Percentiles rank a stretch among this genome's conserved stretches.
These are phyloP conservation scores for Oncorhynchus clarkii DNA, from an alignment of 2,113 vertebrate species.

Conservation along the genomic window DNA sequence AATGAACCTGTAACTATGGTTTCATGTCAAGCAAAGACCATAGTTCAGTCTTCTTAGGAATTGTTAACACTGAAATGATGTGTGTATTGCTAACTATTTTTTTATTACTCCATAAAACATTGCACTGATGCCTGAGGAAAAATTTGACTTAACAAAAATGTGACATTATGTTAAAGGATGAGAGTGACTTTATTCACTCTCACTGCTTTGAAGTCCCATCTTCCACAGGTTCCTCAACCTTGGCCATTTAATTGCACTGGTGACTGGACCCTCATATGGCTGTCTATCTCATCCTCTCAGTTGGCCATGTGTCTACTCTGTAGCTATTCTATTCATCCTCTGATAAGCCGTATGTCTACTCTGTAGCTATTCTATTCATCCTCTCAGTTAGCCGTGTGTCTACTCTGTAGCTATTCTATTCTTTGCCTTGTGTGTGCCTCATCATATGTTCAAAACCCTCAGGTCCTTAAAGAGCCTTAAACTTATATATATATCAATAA, in stretches of 20 bases:
- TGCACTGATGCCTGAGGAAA: slow-evolving; percentile 18
- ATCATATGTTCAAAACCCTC: slow-evolving; percentile 79
- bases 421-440: slow-evolving; percentile 82
- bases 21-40: slow-evolving; percentile 30
- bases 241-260: slow-evolving; percentile 24
- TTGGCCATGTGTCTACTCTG: slow-evolving; percentile 50
- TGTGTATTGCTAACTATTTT: slow-evolving; percentile 25
- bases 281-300: slow-evolving; percentile 52
- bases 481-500: slow-evolving; percentile 19
- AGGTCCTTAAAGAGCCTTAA: slow-evolving; percentile 84
- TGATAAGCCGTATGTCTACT: no score
- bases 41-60: slow-evolving; percentile 49
- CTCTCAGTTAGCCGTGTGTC: no score
- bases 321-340: no score
- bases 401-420: slow-evolving; percentile 57
- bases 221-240: slow-evolving; percentile 27
- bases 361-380: not conserved
- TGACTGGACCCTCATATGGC: slow-evolving; percentile 31
- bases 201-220: slow-evolving; percentile 13
- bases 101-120: slow-evolving; percentile 9
- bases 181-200: not conserved
- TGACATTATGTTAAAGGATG: not conserved
- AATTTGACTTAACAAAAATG: not conserved
- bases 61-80: slow-evolving; percentile 9
- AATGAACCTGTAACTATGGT: not conserved